Evolutionary conservation across 1,140 invertebrate genomes (phyloP), one percentile per base, ranked within the genome.

Genomic region (Goniozus legneri): DNA sequence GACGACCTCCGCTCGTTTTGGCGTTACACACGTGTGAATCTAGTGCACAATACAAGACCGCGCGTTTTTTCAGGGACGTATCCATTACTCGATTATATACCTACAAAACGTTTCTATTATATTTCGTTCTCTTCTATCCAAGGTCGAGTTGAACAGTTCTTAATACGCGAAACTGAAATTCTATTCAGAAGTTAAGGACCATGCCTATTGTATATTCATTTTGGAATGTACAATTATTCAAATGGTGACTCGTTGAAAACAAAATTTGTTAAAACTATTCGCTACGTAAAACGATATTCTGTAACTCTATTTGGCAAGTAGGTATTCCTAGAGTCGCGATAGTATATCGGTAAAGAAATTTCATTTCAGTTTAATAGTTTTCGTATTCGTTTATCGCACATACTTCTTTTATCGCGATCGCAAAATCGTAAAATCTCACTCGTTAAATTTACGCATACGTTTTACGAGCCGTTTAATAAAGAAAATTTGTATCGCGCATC

Each of bases 61-160:
- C n/a, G 38, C 31, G 27, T 40, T 8, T 15, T 15, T 14, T 20
- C 27, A 36, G 32, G 42, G 24, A 16, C 15, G 39, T 38, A 38
- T 35, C 12, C 20, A 3, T 8, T 35, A n/a, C 19, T n/a, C 13
- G 35, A 16, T 34, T 39, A 46, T 30, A 36, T 39, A 50, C 34
- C 45, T 43, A 39, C 43, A 50, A 46, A 34, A 33, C 42, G 16
- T 39, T 46, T 45, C 42, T 43, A 50, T 43, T 20, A 27, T 34
- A 3, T 7, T 24, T 10, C 33, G 14, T 4, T 31, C 34, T 27
- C 38, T 34, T 35, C 15, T 18, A 35, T 44, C 24, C 4, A 4
- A 27, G 10, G 10, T 27, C 10, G 24, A 4, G 10, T 10, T 4
- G 10, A 27, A 27, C 24, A 10, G 4, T 27, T 10, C 4, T 27